Base-by-base conservation (phyloP, 2,113 vertebrate genomes). In the Tupaia chinensis region DNA sequence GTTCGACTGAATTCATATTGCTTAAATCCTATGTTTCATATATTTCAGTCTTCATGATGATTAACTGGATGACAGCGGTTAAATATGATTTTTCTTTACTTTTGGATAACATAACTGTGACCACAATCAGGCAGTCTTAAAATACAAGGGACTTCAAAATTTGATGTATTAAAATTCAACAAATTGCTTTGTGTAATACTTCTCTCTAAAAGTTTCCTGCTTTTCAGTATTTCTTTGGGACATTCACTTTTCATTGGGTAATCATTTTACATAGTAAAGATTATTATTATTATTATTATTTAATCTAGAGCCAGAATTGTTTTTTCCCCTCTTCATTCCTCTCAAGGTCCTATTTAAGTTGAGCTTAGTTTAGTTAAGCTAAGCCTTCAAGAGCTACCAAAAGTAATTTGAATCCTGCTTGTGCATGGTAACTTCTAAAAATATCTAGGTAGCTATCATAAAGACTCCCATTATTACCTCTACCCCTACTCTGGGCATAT, bases 141-240 rank as follows among this genome's bases (percentile, higher is more conserved):
- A 44, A 88, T 0, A 3, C 32, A 78, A 72, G 32, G 14, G 65
- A 88, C 16, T 32, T 94, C 44, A 88, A 91, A 92, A 70, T 88
- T 53, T 19, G 54, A 25, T 34, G 82, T 93, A 54, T 34, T 23
- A 80, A 81, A 86, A 74, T 61, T 9, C 8, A 93, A 27, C 19
- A 78, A 72, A 88, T 14, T 66, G n/a, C 53, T 83, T 83, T 10
- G 78, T 1, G 5, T 72, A 87, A 84, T 65, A 83, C 19, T 76
- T 93, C 65, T 83, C 72, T 85, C 65, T 93, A 81, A 91, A 87
- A 91, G 23, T 82, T 65, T 82, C 16, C 77, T 94, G 63, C 20
- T 69, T 91, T 83, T 87, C n/a, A 72, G 1, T 88, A 61, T 72
- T 34, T 27, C 70, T 72, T 66, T 54, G 25, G 22, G 69, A 27